phyloP scores from a whole-genome alignment of 2,888 invertebrate species.

The Drymonia ruficornis region DNA sequence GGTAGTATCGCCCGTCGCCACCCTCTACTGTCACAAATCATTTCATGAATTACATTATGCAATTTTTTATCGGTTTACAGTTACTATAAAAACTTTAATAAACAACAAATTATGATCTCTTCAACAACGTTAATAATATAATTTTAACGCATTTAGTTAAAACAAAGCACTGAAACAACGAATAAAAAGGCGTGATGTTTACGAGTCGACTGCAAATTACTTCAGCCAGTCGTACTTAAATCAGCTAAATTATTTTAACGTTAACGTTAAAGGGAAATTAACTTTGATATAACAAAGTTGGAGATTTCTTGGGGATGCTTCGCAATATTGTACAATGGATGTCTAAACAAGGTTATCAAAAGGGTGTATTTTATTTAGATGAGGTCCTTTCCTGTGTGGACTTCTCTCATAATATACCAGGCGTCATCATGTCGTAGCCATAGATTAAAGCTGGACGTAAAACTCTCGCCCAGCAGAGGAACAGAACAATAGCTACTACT shows the following conservation, averaged over 20 bases:
- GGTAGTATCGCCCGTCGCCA: no score
- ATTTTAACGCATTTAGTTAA: not conserved
- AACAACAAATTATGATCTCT: not conserved
- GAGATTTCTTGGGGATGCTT: slow-evolving; percentile 15
- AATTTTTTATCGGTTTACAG: no score
- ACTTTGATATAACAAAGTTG: slow-evolving; percentile 28
- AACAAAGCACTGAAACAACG: slow-evolving; percentile 18
- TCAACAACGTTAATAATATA: slow-evolving; percentile 1
- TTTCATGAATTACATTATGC: no score
- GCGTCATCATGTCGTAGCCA: no score
- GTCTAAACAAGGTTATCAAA: not conserved
- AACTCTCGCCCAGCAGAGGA: no score
- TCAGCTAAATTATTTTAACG: slow-evolving; percentile 29
- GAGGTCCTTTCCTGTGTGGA: not conserved
- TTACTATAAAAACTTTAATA: not conserved
- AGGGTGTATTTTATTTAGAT: not conserved
- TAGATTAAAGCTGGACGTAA: no score
- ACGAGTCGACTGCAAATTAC: slow-evolving; percentile 28
- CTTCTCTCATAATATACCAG: no score
- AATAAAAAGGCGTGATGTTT: slow-evolving; percentile 31
- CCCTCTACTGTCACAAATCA: no score
- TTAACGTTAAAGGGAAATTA: slow-evolving; percentile 33
- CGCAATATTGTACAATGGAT: not conserved
- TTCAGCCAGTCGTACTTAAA: slow-evolving; percentile 23
- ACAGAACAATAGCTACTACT: no score